Base-by-base conservation (phyloP, 2,113 vertebrate genomes). In the Pogona vitticeps region DNA sequence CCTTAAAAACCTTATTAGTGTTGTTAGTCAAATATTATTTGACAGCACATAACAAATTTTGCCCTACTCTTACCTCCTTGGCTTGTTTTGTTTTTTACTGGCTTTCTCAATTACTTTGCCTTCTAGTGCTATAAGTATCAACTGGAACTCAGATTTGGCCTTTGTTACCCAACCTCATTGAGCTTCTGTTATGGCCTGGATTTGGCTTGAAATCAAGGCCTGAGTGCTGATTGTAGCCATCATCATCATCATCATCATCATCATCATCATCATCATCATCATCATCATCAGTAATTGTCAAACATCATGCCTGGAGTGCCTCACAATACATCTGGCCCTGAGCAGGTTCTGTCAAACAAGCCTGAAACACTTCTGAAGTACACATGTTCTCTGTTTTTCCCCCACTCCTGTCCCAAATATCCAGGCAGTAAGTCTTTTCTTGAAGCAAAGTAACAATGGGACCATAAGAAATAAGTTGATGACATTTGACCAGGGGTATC, bases 361-460 rank as follows among this genome's bases (percentile, higher is more conserved):
- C 38, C 56, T 21, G 38, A 42, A 84, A 40, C 14, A 59, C 28
- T 76, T 75, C 38, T 38, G 42, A 21, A 46, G 31, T 67, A 67
- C 23, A 18, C 61, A 68, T 2, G 31, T 68, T 76, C 14, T n/a
- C 15, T n/a, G 4, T n/a, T 18, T 59, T 36, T 83, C 3, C 10
- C 26, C 15, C 52, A 12, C 31, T 68, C 21, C 42, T 17, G 38
- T 28, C 33, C 40, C 17, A 56, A 83, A n/a, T 26, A 75, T 21
- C 21, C 40, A 38, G 6, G 26, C 38, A 76, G 78, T 31, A 68
- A 56, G 17, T 7, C 70, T 23, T 82, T 87, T 90, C 88, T 88
- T 84, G 21, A 8, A 42, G 63, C 71, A 86, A 46, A 95, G 58
- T 26, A 76, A 58, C 68, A 84, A 85, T 86, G 90, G 38, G 79